Evolutionary conservation across 2,797 vertebrate genomes (phyloP), one percentile per base, ranked within the genome.

Genomic region (Lindbergichthys nudifrons): DNA sequence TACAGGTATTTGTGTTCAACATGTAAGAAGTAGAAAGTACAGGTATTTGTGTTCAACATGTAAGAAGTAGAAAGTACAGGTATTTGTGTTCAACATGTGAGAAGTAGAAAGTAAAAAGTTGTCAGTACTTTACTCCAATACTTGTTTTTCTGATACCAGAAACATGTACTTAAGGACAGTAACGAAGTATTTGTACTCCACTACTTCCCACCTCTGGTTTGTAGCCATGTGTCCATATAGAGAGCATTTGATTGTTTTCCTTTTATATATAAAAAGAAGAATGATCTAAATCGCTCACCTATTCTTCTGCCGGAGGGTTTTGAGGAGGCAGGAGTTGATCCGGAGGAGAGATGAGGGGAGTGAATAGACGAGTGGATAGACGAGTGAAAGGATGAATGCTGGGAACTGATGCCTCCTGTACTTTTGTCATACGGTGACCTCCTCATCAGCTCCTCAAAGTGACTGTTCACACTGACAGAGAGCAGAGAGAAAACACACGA

Each of bases 261-360:
- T 21, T 46, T 52, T 52, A 48, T 18, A 45, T 12, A 2, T 2
- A 11, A 54, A 18, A 10, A 18, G 26, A 26, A 45, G 4, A 23
- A 41, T 12, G 5, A 21, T 51, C 9, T 0, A 32, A 57, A 64
- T 10, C 4, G 47, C 74, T 87, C 92, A 88, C 93, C 95, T 91
- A 89, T 95, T 83, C 91, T 97, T 88, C 87, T 96, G 8, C 90
- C 87, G 23, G 96, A 97, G 74, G 91, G 65, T 47, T 94, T 96
- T 3, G 96, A 98, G 1, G 95, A 93, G 47, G 89, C 86, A 65
- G 96, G 96, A 0, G 90, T 87, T 30, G 93, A 87, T 21, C 88
- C 93, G 15, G 96, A 90, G 0, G 96, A 98, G 65, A 85, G 93
- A 57, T 92, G 94, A 18, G 96, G 95, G 4, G 90, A 85, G 11